Evolutionary conservation across 2,888 invertebrate species (phyloP), one percentile per base, ranked within the genome.

Genomic region (Meganola albula): DNA sequence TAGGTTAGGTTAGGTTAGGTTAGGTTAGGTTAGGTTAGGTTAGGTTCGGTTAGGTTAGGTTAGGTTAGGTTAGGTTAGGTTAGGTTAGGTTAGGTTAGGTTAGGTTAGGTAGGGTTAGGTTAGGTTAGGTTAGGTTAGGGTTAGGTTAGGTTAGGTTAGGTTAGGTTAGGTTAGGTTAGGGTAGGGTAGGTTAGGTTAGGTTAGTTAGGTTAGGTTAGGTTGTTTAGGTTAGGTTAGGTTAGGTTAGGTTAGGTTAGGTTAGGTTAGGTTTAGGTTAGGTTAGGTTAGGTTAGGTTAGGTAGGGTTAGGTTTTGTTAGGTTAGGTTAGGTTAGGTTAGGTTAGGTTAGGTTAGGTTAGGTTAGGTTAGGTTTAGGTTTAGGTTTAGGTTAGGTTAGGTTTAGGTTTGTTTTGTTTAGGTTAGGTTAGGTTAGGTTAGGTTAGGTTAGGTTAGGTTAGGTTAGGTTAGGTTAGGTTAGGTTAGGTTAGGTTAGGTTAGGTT

Each of bases 391-490:
- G 46, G 46, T 47, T 44, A 44, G 49, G 46, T 49, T 48, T 41
- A 44, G 42, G 48, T 51, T 48, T 44, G 45, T 43, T 45, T 51
- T 41, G 50, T 48, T 44, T 47, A 42, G 45, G 46, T 44, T 44
- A 43, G 44, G 49, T 48, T 44, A 48, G 51, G 48, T 50, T 53
- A 53, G 53, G 53, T 53, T 53, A 50, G 56, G 56, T 56, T 37
- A 33, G 37, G 37, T 37, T 37, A 37, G 37, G 37, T 37, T 37
- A 32, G 37, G 37, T 37, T 37, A 33, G 37, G 37, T 37, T 35
- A 30, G 35, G 39, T 34, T 38, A 38, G 38, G 34, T 38, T 37
- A 37, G 37, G 33, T 37, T 37, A 34, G 37, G 37, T 37, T 37
- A 37, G 37, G 38, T 34, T 39, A 34, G 34, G 38, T 34, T 39